Evolutionary conservation across 2,888 invertebrate species (phyloP).

Genomic region (Cancer borealis): DNA sequence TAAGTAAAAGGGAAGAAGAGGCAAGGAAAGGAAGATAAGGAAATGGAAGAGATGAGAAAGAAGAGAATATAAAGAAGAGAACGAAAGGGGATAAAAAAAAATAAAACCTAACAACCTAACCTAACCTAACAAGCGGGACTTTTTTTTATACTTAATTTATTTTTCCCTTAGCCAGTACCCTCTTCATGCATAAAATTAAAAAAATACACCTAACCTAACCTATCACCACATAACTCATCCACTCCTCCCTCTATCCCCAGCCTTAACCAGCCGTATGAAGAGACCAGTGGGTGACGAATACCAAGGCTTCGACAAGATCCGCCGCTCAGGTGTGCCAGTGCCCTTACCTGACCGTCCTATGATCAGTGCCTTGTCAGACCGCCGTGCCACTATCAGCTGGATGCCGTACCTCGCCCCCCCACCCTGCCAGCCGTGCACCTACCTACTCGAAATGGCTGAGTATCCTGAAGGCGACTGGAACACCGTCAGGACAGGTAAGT

Average conservation of each 20-base stretch:
- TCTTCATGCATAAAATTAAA: too few relatives aligned
- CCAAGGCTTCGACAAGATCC: slow-evolving; percentile 90
- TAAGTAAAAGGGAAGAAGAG: too few relatives aligned
- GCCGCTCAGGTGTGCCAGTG: slow-evolving; percentile 90
- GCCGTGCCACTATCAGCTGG: slow-evolving; percentile 94
- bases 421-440: slow-evolving; percentile 93
- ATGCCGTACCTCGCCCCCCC: slow-evolving; percentile 93
- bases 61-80: too few relatives aligned
- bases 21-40: too few relatives aligned
- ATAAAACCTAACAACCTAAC: too few relatives aligned
- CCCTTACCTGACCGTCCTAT: slow-evolving; percentile 94
- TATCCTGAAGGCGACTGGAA: slow-evolving; percentile 96
- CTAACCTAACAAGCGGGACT: too few relatives aligned
- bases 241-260: slow-evolving; percentile 80
- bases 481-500: slow-evolving; percentile 87
- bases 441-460: slow-evolving; percentile 96
- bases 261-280: slow-evolving; percentile 83
- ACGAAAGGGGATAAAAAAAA: too few relatives aligned
- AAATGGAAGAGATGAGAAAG: too few relatives aligned
- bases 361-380: slow-evolving; percentile 92
- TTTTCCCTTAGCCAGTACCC: too few relatives aligned
- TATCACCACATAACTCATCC: neutral
- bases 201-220: neutral
- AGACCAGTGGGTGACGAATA: slow-evolving; percentile 85
- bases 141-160: too few relatives aligned